Base-by-base conservation (phyloP, 2,113 vertebrate species). In the Stigmatopora nigra region DNA sequence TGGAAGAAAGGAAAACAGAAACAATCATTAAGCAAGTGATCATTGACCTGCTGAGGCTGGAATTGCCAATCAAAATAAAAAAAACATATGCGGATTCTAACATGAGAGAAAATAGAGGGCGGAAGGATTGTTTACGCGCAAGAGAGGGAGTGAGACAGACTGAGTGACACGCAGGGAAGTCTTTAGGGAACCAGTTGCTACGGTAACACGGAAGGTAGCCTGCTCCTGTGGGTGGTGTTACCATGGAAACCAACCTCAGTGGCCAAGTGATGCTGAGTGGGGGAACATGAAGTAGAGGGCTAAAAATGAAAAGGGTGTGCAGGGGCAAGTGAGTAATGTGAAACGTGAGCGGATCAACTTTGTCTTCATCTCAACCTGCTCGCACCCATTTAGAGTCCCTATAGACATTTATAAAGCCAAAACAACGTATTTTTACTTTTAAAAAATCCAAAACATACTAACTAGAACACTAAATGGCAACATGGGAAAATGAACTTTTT, bases 161-260 rank as follows among this genome's bases (percentile, higher is more conserved):
- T 72, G 76, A 75, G 86, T 83, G 87, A 86, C 82, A 87, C 72
- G 82, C 82, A 86, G 84, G 76, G 82, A 88, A 89, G 90, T 88
- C 90, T 89, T 82, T 85, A 73, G 89, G 86, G 90, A 91, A 80
- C 80, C 80, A 81, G 92, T 92, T 90, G 89, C 89, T 88, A 92
- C 79, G 82, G 90, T 86, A 92, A 92, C 90, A 86, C 78, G 83
- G 84, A 87, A 90, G 88, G 90, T 91, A 90, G 83, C 84, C 71
- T 82, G 84, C 84, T 92, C 90, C 83, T 80, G 82, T 89, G 91
- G 90, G 90, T 89, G 82, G 86, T 70, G 89, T 91, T 91, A 78
- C 90, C 87, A 89, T 80, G 81, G 88, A 80, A 91, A 90, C 91
- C 81, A 76, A 82, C 87, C 87, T 90, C 76, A 69, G 83, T 78